These are phyloP conservation scores for Haliclystus octoradiatus DNA, from an alignment of 30 jellyfish, hydroid and myxozoan species.

Conservation along the genomic window DNA sequence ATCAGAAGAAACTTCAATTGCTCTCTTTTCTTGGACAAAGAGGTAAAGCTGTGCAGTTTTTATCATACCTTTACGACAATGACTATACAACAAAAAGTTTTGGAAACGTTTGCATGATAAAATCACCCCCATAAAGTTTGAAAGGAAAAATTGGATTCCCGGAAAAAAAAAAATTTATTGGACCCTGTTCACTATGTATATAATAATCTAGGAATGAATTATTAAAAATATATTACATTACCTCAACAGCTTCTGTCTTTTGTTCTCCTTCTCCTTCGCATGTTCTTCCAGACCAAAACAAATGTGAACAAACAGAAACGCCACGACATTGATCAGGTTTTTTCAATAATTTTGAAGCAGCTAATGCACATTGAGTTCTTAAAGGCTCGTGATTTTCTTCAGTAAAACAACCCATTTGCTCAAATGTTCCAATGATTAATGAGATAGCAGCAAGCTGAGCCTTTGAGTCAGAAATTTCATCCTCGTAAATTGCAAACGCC, in stretches of 20 bases:
- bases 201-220: too few species aligned
- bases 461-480: conserved; percentile 93
- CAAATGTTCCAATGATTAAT: conserved; percentile 92
- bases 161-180: too few species aligned
- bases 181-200: too few species aligned
- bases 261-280: conserved; percentile 74
- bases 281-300: conserved; percentile 97
- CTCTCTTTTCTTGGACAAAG: too few species aligned
- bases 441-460: conserved; percentile 99
- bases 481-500: conserved; percentile 99
- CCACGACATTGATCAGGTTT: conserved; percentile 99
- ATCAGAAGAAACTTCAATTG: too few species aligned
- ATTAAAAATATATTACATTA: too few species aligned
- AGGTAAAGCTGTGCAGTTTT: too few species aligned
- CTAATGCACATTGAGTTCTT: conserved; percentile 97
- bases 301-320: conserved; percentile 94
- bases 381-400: conserved; percentile 99
- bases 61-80: too few species aligned
- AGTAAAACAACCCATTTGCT: conserved; percentile 72
- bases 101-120: too few species aligned
- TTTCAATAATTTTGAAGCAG: conserved; percentile 89
- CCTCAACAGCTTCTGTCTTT: conserved; percentile 52
- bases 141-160: too few species aligned
- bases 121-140: too few species aligned
- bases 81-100: too few species aligned